Evolutionary conservation across 2,888 invertebrate genomes (phyloP), one percentile per base, ranked within the genome.

Genomic region (Drosophila nr. fundita): DNA sequence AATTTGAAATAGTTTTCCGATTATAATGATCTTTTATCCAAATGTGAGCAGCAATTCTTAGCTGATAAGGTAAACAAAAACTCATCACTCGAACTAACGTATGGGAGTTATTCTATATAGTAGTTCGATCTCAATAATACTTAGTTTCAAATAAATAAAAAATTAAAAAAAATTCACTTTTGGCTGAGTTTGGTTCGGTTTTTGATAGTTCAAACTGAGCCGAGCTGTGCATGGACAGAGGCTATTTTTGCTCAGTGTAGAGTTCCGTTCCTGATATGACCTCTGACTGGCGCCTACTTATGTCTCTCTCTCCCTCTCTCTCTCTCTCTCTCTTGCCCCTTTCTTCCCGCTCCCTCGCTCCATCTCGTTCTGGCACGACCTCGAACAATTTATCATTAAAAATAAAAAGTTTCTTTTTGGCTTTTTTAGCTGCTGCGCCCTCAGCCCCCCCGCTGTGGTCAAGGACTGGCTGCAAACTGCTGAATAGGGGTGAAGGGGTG

Each of bases 321-420:
- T 45, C 59, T 29, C 38, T 34, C 36, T 18, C 36, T 42, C 61
- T 4, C 1, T 7, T 57, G 32, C 15, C 36, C 45, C 57, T 8
- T 6, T 24, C 29, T 58, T 54, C 50, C 53, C 18, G 36, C n/a
- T 59, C 59, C 40, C 57, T 30, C 62, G 40, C 57, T 30, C 50
- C 48, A 11, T 21, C 48, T 57, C 64, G 0, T 6, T 27, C 32
- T 55, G 61, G 40, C 53, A 45, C 57, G 52, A 55, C 63, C 69
- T 59, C 63, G 45, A 68, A 82, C 82, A 82, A 90, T 87, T 87
- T 90, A 87, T 87, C 87, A 87, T 90, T 76, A 65, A 80, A 85
- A 80, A 82, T 67, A 80, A 87, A 86, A 89, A 76, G 80, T 89
- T 84, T 80, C 36, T 60, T 61, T 67, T 78, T 82, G 68, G 78